Evolutionary conservation across 2,797 vertebrate species (phyloP).

Genomic region (Oophaga sylvatica): DNA sequence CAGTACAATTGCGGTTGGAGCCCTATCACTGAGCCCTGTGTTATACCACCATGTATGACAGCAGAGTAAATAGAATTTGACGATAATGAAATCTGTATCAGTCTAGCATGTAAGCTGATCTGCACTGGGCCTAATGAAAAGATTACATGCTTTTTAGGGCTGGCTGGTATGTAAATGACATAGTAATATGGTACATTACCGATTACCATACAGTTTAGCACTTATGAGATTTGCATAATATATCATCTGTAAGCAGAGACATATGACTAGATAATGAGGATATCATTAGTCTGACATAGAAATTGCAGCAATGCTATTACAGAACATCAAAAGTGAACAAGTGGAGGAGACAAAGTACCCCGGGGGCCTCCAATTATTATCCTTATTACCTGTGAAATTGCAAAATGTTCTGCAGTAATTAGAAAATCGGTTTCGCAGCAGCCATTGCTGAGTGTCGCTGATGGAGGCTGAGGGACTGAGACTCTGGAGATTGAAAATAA

Average conservation of each 20-base stretch:
- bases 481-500: constrained; percentile 36
- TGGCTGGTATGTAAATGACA: not conserved
- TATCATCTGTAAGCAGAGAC: not conserved
- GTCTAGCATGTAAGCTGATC: not conserved
- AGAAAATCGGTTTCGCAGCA: constrained; percentile 61
- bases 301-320: not conserved
- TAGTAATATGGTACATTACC: not conserved
- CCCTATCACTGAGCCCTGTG: not conserved
- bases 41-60: not conserved
- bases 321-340: not conserved
- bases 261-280: not conserved
- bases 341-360: not conserved
- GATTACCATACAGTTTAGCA: not conserved
- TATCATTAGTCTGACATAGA: not conserved
- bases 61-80: not conserved
- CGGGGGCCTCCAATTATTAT: not conserved
- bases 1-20: not conserved
- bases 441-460: constrained; percentile 67
- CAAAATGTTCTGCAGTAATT: constrained; percentile 61
- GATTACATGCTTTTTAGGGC: not conserved
- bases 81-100: not conserved
- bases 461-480: constrained; percentile 63
- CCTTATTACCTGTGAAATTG: constrained; percentile 66
- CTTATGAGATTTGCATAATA: not conserved
- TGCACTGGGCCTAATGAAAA: not conserved